Evolutionary conservation across 2,797 vertebrate genomes (phyloP).

Genomic region (Alosa sapidissima): DNA sequence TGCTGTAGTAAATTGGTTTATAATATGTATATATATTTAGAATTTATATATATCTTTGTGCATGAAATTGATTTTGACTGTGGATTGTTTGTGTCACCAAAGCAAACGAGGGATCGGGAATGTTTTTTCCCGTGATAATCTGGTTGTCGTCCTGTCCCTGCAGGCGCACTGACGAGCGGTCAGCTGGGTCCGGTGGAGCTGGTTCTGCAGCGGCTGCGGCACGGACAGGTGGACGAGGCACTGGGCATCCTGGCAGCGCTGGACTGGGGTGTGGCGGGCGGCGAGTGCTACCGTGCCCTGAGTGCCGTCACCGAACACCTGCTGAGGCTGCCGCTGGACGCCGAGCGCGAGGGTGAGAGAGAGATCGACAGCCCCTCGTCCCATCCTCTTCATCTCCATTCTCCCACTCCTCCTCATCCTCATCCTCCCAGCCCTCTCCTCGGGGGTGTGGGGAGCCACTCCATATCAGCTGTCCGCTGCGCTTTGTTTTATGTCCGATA

Average conservation of each 20-base stretch:
- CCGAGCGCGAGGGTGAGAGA: slow-evolving; percentile 82
- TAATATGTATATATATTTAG: background rate
- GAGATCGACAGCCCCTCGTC: slow-evolving; percentile 41
- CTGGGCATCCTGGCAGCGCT: slow-evolving; percentile 85
- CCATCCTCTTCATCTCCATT: background rate
- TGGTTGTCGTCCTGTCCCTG: background rate
- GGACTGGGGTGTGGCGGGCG: slow-evolving; percentile 87
- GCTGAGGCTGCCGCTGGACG: slow-evolving; percentile 85
- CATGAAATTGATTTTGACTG: too few species aligned
- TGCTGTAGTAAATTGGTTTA: background rate
- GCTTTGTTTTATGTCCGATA: slow-evolving; percentile 16
- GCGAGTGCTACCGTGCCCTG: slow-evolving; percentile 80
- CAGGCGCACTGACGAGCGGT: slow-evolving; percentile 82
- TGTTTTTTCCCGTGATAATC: background rate
- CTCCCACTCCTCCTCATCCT: background rate
- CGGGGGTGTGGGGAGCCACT: background rate
- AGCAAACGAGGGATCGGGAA: too few species aligned
- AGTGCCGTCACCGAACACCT: slow-evolving; percentile 86
- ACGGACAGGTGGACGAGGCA: slow-evolving; percentile 80
- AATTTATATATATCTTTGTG: background rate
- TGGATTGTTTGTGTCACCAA: too few species aligned
- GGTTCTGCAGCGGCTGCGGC: slow-evolving; percentile 83
- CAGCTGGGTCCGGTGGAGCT: slow-evolving; percentile 80
- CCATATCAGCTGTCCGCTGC: background rate
- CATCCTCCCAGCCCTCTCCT: background rate